Evolutionary conservation across 2,888 invertebrate genomes (phyloP).

Genomic region (Hirtodrosophila duncani): DNA sequence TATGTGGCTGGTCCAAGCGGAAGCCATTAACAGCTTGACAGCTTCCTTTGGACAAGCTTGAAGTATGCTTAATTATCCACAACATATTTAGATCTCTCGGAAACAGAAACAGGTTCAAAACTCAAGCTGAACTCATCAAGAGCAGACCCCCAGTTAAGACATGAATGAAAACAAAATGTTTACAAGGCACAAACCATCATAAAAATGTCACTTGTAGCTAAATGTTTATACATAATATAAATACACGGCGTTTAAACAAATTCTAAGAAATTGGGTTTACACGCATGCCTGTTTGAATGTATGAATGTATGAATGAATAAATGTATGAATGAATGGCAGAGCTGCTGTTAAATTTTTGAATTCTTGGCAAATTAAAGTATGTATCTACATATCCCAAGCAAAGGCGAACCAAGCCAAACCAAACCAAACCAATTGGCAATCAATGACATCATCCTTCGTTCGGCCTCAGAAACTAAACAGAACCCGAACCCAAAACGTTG

Average conservation of each 20-base stretch:
- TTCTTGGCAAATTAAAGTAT: no score
- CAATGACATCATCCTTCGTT: slow-evolving; percentile 47
- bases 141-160: slow-evolving; percentile 6
- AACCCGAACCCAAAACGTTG: slow-evolving; percentile 21
- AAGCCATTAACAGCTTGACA: slow-evolving; percentile 46
- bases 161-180: slow-evolving; percentile 55
- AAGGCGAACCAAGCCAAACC: slow-evolving; percentile 13
- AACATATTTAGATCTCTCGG: slow-evolving; percentile 24
- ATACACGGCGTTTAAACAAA: slow-evolving; percentile 1
- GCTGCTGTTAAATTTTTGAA: no score
- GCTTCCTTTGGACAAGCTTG: slow-evolving; percentile 51
- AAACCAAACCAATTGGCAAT: slow-evolving; percentile 16
- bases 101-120: slow-evolving; percentile 35
- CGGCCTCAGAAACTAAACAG: slow-evolving; percentile 26
- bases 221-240: slow-evolving; percentile 18
- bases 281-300: slow-evolving; percentile 9
- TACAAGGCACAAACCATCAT: slow-evolving; percentile 25
- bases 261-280: slow-evolving; percentile 46
- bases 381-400: no score
- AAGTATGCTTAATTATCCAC: slow-evolving; percentile 50
- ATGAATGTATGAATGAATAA: slow-evolving; percentile 21
- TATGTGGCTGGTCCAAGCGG: slow-evolving; percentile 13
- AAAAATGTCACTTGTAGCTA: slow-evolving; percentile 47
- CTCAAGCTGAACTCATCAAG: slow-evolving; percentile 9
- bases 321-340: slow-evolving; percentile 11